Conservation (phyloP, 2,888 invertebrate genomes). For the Venustoraphidia nigricollis region DNA sequence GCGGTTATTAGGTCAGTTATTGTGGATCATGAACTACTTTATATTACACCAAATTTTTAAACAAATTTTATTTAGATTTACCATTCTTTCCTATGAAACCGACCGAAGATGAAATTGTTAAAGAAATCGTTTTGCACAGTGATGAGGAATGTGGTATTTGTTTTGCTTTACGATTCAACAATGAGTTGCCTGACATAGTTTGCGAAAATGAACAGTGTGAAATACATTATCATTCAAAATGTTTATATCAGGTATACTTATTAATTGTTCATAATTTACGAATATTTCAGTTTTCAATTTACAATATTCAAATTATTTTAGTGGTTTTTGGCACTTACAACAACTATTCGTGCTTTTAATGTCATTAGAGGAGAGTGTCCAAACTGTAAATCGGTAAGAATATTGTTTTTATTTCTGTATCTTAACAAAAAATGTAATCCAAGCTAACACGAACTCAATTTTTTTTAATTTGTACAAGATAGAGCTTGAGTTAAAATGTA, state of each 20-base stretch:
- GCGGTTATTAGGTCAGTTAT: slow-evolving; percentile 20
- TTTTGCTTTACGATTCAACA: slow-evolving; percentile 22
- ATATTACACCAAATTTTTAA: slow-evolving; percentile 5
- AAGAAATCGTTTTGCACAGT: slow-evolving; percentile 15
- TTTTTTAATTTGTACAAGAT: too few relatives aligned
- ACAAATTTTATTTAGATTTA: slow-evolving; percentile 16
- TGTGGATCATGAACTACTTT: too few relatives aligned
- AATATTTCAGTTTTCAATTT: background rate
- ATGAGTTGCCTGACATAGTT: slow-evolving; percentile 24
- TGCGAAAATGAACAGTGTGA: slow-evolving; percentile 26
- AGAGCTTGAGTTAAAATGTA: too few relatives aligned
- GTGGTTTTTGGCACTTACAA: slow-evolving; percentile 22
- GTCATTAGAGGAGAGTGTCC: slow-evolving; percentile 23
- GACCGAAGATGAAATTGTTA: slow-evolving; percentile 1
- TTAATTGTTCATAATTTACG: background rate
- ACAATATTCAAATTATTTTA: slow-evolving; percentile 13
- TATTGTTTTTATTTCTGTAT: too few relatives aligned
- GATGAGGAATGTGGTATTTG: slow-evolving; percentile 28
- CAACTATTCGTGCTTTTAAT: slow-evolving; percentile 17
- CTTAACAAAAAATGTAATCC: too few relatives aligned
- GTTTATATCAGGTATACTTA: slow-evolving; percentile 26
- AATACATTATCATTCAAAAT: slow-evolving; percentile 23
- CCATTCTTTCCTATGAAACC: slow-evolving; percentile 19
- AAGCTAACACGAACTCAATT: too few relatives aligned
- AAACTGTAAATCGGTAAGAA: slow-evolving; percentile 23